phyloP scores from a whole-genome alignment of 37 sponge, comb jelly and placozoan genomes.

The Axinella damicornis region DNA sequence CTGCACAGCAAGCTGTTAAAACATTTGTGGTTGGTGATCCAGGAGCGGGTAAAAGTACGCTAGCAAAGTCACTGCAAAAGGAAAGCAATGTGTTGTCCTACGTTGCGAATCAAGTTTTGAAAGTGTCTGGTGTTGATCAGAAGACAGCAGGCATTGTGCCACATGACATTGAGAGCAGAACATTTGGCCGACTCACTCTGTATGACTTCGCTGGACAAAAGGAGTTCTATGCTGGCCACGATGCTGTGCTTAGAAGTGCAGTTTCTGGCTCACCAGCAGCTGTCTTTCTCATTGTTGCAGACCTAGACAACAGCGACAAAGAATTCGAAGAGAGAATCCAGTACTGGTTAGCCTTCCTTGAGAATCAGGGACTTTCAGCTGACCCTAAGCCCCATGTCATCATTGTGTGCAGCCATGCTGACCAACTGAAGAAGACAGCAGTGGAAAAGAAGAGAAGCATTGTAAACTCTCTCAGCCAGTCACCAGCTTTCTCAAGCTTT shows the following conservation, averaged over 20 bases:
- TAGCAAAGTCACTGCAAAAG: too few relatives aligned
- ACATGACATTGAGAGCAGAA: neutral
- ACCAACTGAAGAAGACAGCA: neutral
- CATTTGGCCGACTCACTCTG: neutral
- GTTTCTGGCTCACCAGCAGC: neutral
- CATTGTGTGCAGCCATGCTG: slow-evolving; percentile 3
- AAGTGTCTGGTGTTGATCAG: neutral
- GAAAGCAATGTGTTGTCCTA: neutral
- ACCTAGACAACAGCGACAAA: neutral
- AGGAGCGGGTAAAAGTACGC: neutral
- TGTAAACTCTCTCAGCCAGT: too few relatives aligned
- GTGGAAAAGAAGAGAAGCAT: too few relatives aligned
- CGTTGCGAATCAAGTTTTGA: neutral
- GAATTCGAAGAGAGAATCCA: neutral
- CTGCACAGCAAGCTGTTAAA: neutral
- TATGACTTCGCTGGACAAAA: slow-evolving; percentile 6
- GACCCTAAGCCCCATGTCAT: neutral
- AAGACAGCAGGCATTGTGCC: slow-evolving; percentile 9
- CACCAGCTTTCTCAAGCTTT: too few relatives aligned
- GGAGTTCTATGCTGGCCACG: slow-evolving; percentile 3
- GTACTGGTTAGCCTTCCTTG: neutral
- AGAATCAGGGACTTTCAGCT: neutral
- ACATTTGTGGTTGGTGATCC: neutral
- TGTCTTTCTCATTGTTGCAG: neutral
- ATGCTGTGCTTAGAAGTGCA: neutral